Conservation (phyloP, 2,113 vertebrate species). For the Notothenia coriiceps region DNA sequence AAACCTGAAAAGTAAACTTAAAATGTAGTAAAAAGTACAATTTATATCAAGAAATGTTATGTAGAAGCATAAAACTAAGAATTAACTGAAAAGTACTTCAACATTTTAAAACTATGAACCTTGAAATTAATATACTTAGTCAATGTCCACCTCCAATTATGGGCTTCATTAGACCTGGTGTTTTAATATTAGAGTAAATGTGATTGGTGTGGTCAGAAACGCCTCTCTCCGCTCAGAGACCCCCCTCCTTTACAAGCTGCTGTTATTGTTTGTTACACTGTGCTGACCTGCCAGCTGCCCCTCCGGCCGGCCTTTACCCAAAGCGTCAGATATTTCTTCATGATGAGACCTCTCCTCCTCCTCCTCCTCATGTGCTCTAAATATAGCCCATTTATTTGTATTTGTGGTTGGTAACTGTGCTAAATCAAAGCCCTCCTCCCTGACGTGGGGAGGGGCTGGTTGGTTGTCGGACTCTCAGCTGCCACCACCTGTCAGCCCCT, state of each 20-base stretch:
- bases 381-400: slow-evolving; percentile 85
- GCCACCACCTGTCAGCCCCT: slow-evolving; percentile 83
- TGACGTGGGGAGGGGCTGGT: slow-evolving; percentile 28
- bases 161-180: background rate
- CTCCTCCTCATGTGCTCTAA: slow-evolving; percentile 63
- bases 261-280: slow-evolving; percentile 60
- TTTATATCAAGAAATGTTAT: background rate
- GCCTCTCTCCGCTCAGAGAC: background rate
- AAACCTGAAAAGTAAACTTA: background rate
- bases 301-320: slow-evolving; percentile 66
- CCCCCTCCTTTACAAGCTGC: background rate
- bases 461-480: slow-evolving; percentile 79
- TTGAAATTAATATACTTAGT: background rate
- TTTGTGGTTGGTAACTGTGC: slow-evolving; percentile 87
- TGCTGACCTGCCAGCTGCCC: slow-evolving; percentile 63
- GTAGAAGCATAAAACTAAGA: background rate
- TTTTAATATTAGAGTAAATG: background rate
- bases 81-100: background rate
- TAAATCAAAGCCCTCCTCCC: slow-evolving; percentile 85
- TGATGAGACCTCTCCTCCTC: slow-evolving; percentile 48
- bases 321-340: slow-evolving; percentile 68
- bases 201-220: slow-evolving; percentile 13
- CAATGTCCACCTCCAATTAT: background rate
- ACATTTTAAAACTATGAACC: background rate
- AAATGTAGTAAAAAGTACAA: background rate